Evolutionary conservation across 2,888 invertebrate genomes (phyloP).

Genomic region (Synergus laeviventris): DNA sequence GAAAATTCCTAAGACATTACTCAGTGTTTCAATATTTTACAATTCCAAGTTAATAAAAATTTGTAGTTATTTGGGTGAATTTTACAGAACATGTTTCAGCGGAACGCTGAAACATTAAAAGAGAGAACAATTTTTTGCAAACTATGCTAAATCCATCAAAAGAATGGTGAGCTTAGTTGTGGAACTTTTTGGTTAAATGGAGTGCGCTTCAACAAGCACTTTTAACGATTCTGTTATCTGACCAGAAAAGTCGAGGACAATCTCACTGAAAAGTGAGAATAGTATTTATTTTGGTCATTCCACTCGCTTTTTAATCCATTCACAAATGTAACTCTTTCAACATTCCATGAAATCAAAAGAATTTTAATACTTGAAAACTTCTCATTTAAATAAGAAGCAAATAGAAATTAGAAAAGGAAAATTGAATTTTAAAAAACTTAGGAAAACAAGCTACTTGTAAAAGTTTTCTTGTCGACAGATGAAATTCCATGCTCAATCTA

Average conservation of each 20-base stretch:
- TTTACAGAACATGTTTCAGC: neutral
- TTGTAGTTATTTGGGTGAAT: too few relatives aligned
- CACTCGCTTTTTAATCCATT: neutral
- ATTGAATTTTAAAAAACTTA: neutral
- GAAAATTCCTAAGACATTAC: too few relatives aligned
- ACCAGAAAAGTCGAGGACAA: neutral
- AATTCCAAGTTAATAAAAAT: too few relatives aligned
- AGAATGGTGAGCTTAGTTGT: neutral
- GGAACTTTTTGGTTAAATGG: neutral
- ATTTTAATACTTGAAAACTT: too few relatives aligned
- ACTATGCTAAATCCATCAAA: neutral
- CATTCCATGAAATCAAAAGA: neutral
- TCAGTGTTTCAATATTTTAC: too few relatives aligned
- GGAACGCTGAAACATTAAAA: neutral
- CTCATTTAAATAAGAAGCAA: neutral
- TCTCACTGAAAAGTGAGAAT: neutral
- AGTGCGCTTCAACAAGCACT: neutral
- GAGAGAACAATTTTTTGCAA: neutral
- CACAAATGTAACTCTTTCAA: neutral
- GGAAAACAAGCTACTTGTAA: neutral
- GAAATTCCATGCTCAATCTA: neutral
- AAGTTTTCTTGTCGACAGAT: neutral
- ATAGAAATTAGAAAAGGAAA: neutral
- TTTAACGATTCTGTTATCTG: slow-evolving; percentile 5
- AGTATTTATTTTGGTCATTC: neutral